A percentile compares a stretch with the other conserved stretches of the same genome.
Conservation (phyloP, 1,140 invertebrate genomes). For the Leucophenga varia region DNA sequence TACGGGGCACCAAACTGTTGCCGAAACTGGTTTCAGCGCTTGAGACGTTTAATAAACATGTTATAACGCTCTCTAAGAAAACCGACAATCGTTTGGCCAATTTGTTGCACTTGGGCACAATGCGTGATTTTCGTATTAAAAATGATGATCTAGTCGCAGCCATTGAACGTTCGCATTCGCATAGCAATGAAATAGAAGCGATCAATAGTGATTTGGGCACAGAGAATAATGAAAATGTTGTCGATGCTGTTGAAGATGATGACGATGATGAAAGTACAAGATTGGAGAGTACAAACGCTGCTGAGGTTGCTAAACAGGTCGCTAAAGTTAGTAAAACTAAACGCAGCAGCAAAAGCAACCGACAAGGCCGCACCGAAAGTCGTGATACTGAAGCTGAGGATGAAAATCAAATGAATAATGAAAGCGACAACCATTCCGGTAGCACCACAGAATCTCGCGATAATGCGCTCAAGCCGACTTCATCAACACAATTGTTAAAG, state of each 20-base stretch:
- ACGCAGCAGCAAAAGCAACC: too few species aligned
- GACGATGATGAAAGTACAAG: background rate
- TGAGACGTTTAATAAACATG: slow-evolving; percentile 63
- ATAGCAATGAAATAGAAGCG: slow-evolving; percentile 33
- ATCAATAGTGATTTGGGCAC: slow-evolving; percentile 20
- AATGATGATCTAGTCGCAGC: slow-evolving; percentile 57
- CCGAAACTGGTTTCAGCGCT: slow-evolving; percentile 63
- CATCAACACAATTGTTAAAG: slow-evolving; percentile 16
- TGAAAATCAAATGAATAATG: background rate
- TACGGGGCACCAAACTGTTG: slow-evolving; percentile 62
- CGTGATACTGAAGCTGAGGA: slow-evolving; percentile 1
- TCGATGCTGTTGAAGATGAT: background rate
- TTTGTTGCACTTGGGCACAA: slow-evolving; percentile 60
- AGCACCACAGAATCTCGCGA: slow-evolving; percentile 12
- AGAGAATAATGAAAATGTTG: slow-evolving; percentile 8
- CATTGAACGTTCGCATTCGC: slow-evolving; percentile 52
- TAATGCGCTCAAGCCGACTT: slow-evolving; percentile 17
- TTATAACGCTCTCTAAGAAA: slow-evolving; percentile 62
- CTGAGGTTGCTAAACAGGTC: too few species aligned
- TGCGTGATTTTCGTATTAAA: slow-evolving; percentile 62
- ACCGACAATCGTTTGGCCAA: slow-evolving; percentile 60
- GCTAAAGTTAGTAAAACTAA: too few species aligned
- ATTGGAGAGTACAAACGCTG: background rate
- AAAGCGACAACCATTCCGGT: background rate
- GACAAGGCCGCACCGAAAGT: background rate